Evolutionary conservation across 2,797 vertebrate genomes (phyloP), one percentile per base, ranked within the genome.

Genomic region (Gallirallus australis): DNA sequence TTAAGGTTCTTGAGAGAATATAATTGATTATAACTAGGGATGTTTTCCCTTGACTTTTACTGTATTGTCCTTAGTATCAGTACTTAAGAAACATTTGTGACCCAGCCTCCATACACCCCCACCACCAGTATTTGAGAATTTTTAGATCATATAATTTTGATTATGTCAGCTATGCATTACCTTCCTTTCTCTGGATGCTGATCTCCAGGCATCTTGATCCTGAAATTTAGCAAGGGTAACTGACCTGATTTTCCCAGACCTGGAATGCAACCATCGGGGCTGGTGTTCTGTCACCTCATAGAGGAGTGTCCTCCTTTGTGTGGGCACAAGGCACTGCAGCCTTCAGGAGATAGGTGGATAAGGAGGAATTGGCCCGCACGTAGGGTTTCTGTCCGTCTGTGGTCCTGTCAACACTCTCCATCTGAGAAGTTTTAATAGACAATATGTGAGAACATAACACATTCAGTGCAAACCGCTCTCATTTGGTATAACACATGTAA

Each of bases 261-360:
- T 87, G 35, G 24, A 42, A 23, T 7, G 42, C 37, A 39, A 50
- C 19, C 13, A 21, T 33, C 23, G 52, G 47, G 52, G 30, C 42
- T 59, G 47, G 10, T 33, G 8, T 7, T 12, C 8, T 37, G 28
- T 28, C 16, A 2, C 16, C 48, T 12, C 4, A 2, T 1, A 2
- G 28, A 31, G 37, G 21, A 86, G 10, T 9, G 31, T 47, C 42
- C 53, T 75, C 30, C 27, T 76, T 12, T 17, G 50, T 0, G 0
- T 20, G 54, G 53, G 13, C 37, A 17, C 24, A 40, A 15, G 54
- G 56, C 33, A 52, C 33, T 9, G 18, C n/a, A 75, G 48, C 24
- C 24, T 71, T 61, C n/a, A 37, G 21, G n/a, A 57, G 54, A 3
- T 2, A 1, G 3, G 7, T 0, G 10, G n/a, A 50, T 50, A 7